Conservation (phyloP, 2,113 vertebrate species). For the Caracal caracal region DNA sequence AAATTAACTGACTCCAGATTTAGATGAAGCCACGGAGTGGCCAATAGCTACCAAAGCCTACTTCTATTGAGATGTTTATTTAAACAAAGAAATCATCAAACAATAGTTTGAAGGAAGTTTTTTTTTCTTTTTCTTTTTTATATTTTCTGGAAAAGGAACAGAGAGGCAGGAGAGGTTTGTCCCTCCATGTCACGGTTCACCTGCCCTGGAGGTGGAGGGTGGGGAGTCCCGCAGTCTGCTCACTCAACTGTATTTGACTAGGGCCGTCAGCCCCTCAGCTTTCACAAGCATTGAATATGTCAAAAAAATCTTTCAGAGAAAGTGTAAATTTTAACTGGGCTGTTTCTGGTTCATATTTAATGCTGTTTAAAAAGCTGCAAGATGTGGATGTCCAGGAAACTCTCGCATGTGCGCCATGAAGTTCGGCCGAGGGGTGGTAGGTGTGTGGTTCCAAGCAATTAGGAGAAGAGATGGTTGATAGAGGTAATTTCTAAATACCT, state of each 20-base stretch:
- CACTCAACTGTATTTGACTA: constrained; percentile 91
- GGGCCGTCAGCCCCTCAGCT: constrained; percentile 89
- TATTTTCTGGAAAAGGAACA: constrained; percentile 65
- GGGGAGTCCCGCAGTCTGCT: constrained; percentile 87
- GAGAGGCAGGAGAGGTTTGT: constrained; percentile 81
- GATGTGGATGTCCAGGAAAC: constrained; percentile 76
- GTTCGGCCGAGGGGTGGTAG: constrained; percentile 62
- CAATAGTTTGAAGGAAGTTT: constrained; percentile 79
- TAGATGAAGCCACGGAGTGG: constrained; percentile 40
- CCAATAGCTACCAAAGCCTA: constrained; percentile 42
- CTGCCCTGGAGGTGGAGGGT: constrained; percentile 87
- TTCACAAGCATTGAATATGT: constrained; percentile 88
- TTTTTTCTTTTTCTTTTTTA: not conserved
- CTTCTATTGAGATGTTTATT: constrained; percentile 72
- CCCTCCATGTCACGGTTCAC: constrained; percentile 89
- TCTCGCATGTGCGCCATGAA: constrained; percentile 58
- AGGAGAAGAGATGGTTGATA: constrained; percentile 30
- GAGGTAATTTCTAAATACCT: constrained; percentile 56
- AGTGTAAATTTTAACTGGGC: constrained; percentile 89
- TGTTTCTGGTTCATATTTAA: constrained; percentile 87
- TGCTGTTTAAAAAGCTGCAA: constrained; percentile 84
- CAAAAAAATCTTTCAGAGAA: constrained; percentile 89
- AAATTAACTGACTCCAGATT: constrained; percentile 66
- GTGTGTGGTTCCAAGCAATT: constrained; percentile 76
- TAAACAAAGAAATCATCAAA: constrained; percentile 79